phyloP scores from a whole-genome alignment of 2,113 vertebrate genomes.

The Eudyptes chrysolophus region DNA sequence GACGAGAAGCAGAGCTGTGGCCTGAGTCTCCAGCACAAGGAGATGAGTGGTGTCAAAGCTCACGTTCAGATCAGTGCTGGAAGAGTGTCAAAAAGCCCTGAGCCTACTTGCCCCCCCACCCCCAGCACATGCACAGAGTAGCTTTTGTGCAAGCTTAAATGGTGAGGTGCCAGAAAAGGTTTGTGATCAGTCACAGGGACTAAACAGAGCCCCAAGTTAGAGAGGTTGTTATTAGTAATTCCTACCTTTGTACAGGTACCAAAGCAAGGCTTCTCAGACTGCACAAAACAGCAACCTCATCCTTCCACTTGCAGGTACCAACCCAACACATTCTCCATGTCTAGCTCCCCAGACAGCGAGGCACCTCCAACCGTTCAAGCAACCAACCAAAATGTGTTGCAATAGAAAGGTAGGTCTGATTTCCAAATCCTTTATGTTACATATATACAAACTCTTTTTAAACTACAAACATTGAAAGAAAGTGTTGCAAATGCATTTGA shows the following conservation, averaged over 20 bases:
- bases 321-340: neutral
- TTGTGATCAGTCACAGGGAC: neutral
- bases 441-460: slow-evolving; percentile 26
- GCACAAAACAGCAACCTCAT: neutral
- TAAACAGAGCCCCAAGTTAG: neutral
- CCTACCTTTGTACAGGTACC: neutral
- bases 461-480: slow-evolving; percentile 21
- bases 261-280: neutral
- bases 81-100: neutral
- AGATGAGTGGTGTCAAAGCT: neutral
- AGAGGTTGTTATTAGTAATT: neutral
- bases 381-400: neutral
- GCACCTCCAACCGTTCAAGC: neutral
- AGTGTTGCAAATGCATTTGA: slow-evolving; percentile 6
- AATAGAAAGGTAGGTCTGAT: neutral
- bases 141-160: neutral
- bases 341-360: neutral
- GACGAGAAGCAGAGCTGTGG: fast-evolving
- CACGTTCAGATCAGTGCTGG: neutral
- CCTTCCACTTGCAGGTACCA: neutral
- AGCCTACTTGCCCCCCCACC: neutral
- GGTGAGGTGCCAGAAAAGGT: neutral
- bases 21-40: neutral
- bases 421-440: slow-evolving; percentile 20
- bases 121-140: neutral